Evolutionary conservation across 1,140 invertebrate genomes (phyloP).

Genomic region (Bradysia coprophila): DNA sequence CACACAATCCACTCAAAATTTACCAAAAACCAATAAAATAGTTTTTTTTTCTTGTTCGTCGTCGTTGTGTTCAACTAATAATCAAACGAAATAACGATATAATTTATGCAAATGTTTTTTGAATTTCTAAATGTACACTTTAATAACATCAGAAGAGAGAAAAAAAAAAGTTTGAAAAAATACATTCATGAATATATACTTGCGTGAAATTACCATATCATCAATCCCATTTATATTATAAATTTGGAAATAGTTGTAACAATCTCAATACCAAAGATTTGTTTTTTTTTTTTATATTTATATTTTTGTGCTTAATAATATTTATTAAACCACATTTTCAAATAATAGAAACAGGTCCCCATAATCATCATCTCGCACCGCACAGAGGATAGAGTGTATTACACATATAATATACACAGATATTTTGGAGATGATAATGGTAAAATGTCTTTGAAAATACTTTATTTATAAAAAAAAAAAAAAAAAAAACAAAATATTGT

Average conservation of each 20-base stretch:
- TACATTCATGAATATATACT: too few relatives aligned
- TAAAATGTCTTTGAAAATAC: background rate
- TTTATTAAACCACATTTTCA: background rate
- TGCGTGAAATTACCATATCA: background rate
- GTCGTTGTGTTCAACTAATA: too few relatives aligned
- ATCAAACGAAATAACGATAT: background rate
- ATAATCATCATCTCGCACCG: too few relatives aligned
- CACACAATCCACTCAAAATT: background rate
- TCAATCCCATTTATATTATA: background rate
- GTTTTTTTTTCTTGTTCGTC: too few relatives aligned
- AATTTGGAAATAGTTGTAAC: background rate
- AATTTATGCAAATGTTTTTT: background rate
- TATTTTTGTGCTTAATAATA: background rate
- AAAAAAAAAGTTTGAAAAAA: too few relatives aligned
- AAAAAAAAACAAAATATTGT: too few relatives aligned
- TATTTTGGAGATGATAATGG: background rate
- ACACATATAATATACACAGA: background rate
- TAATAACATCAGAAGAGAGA: too few relatives aligned
- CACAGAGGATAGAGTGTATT: too few relatives aligned
- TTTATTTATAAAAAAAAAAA: too few relatives aligned
- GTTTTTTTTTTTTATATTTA: background rate
- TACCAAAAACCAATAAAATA: background rate
- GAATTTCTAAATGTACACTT: background rate
- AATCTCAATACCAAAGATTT: background rate
- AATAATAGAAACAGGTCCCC: background rate